These are phyloP conservation scores for Synanthedon andrenaeformis DNA, from an alignment of 2,888 invertebrate species.

Conservation along the genomic window DNA sequence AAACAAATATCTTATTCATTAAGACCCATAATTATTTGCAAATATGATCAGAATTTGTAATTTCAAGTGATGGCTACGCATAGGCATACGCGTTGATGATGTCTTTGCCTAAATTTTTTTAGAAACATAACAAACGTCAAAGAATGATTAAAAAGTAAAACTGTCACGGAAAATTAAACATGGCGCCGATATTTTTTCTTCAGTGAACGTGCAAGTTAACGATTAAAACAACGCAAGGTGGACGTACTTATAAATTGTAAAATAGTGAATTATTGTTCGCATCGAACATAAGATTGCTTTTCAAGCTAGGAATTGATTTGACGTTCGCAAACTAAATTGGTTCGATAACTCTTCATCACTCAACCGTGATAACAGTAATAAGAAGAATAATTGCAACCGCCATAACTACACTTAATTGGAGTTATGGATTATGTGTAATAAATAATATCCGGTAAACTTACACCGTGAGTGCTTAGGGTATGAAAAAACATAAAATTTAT, in stretches of 20 bases:
- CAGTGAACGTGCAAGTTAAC: no score
- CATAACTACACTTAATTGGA: constrained; percentile 54
- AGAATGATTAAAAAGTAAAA: no score
- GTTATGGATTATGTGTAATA: constrained; percentile 44
- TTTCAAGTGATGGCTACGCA: no score
- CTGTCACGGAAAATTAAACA: no score
- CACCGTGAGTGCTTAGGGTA: constrained; percentile 25
- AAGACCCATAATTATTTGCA: no score
- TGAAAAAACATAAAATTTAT: constrained; percentile 23
- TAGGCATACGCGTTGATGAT: no score
- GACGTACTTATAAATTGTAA: background rate
- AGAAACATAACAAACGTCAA: no score
- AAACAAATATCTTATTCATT: no score
- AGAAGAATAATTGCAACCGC: constrained; percentile 43
- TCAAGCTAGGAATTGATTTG: background rate
- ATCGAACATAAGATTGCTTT: background rate
- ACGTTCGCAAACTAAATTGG: constrained; percentile 7
- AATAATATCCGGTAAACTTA: constrained; percentile 37
- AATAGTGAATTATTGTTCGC: constrained; percentile 3
- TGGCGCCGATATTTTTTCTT: no score
- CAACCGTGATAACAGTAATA: constrained; percentile 42
- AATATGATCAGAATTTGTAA: no score
- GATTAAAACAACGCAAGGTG: no score
- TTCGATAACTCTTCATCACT: constrained; percentile 22
- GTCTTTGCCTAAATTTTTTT: no score